phyloP scores from a whole-genome alignment of 2,113 vertebrate species.

The Phocoena phocoena region DNA sequence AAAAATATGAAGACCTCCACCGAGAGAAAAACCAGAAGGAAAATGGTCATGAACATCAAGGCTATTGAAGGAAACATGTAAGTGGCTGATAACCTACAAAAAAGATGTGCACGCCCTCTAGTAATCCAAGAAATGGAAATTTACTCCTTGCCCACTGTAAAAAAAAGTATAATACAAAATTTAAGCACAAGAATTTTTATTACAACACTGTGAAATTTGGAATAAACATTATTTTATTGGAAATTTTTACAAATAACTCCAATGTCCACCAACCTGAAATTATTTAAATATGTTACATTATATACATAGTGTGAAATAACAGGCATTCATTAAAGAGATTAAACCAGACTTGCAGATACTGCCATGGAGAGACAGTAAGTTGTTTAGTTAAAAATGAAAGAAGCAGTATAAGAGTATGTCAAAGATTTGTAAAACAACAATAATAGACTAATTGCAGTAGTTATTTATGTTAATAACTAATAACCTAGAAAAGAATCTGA shows the following conservation, averaged over 20 bases:
- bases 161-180: background rate
- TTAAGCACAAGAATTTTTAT: background rate
- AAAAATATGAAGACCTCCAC: background rate
- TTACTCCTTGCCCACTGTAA: background rate
- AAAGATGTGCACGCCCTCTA: background rate
- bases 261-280: background rate
- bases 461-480: background rate
- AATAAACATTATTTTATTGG: background rate
- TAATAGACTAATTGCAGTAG: background rate
- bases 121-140: background rate
- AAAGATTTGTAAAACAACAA: background rate
- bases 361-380: background rate
- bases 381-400: background rate
- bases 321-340: background rate
- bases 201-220: background rate
- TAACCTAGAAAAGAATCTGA: background rate
- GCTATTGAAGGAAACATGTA: background rate
- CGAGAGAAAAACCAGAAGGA: background rate
- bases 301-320: background rate
- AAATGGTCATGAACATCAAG: background rate
- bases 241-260: background rate
- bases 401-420: background rate
- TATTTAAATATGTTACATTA: background rate
- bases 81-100: background rate
- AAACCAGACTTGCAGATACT: background rate